phyloP scores from a whole-genome alignment of 2,113 vertebrate genomes.

The Corythaeola cristata region DNA sequence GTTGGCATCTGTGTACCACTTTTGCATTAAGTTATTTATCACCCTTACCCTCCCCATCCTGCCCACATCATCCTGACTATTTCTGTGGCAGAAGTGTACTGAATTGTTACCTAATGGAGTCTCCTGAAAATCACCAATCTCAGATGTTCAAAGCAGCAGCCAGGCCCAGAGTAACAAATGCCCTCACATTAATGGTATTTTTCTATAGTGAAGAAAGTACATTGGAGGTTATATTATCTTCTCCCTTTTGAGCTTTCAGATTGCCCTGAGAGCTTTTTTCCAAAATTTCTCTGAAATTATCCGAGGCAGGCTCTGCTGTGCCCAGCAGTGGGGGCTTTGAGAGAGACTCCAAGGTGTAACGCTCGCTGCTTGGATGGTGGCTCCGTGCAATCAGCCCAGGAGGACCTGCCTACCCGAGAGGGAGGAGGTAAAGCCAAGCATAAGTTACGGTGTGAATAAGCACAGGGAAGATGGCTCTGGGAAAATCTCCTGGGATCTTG shows the following conservation, averaged over 20 bases:
- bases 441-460: rapidly evolving
- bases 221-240: not conserved
- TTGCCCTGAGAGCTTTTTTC: not conserved
- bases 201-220: not conserved
- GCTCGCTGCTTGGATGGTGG: not conserved
- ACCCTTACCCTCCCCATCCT: not conserved
- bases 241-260: not conserved
- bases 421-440: not conserved
- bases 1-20: not conserved
- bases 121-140: not conserved
- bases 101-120: not conserved
- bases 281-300: not conserved
- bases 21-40: not conserved
- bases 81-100: not conserved
- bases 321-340: not conserved
- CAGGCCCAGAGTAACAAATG: not conserved
- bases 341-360: not conserved
- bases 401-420: not conserved
- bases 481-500: not conserved
- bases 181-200: not conserved
- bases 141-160: not conserved
- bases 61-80: not conserved
- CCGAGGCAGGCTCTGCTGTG: not conserved
- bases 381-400: not conserved
- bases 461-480: not conserved